Conservation (phyloP, 2,797 vertebrate genomes). For the Linurgus olivaceus region DNA sequence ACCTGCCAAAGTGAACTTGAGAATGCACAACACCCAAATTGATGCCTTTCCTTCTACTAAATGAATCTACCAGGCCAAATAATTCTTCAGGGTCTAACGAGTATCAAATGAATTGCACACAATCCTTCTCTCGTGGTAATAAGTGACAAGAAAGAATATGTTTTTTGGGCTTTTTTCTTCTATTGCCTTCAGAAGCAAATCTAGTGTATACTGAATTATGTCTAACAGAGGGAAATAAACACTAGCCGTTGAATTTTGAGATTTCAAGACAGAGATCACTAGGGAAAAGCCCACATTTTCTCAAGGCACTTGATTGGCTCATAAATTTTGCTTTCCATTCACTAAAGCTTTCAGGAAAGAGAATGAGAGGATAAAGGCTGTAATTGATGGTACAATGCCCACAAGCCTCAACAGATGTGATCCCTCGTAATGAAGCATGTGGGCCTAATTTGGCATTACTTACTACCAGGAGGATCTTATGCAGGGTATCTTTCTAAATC, state of each 20-base stretch:
- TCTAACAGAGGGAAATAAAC: conserved; percentile 5
- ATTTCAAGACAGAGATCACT: conserved; percentile 1
- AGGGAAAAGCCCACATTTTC: conserved; percentile 26
- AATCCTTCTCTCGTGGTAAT: background rate
- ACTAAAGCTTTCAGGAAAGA: conserved; percentile 66
- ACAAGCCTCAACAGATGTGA: conserved; percentile 81
- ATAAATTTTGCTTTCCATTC: conserved; percentile 56
- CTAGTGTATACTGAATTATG: background rate
- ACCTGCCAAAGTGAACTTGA: background rate
- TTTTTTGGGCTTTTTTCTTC: background rate
- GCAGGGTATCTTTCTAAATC: conserved; percentile 75
- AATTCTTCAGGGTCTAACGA: background rate
- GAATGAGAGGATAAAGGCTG: conserved; percentile 67
- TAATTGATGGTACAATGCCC: conserved; percentile 77
- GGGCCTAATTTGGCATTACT: conserved; percentile 79
- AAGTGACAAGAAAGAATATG: background rate
- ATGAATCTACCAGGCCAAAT: background rate
- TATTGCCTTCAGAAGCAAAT: background rate
- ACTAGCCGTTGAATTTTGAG: conserved; percentile 17
- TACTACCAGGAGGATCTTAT: conserved; percentile 76
- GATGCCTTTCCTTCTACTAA: background rate
- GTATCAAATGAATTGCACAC: background rate
- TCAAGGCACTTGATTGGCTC: conserved; percentile 37
- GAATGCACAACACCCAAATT: background rate
- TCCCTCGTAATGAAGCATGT: conserved; percentile 78